Percentiles rank a stretch among this genome's conserved stretches.
Conservation (phyloP, 2,113 vertebrate species). For the Nicator chloris region DNA sequence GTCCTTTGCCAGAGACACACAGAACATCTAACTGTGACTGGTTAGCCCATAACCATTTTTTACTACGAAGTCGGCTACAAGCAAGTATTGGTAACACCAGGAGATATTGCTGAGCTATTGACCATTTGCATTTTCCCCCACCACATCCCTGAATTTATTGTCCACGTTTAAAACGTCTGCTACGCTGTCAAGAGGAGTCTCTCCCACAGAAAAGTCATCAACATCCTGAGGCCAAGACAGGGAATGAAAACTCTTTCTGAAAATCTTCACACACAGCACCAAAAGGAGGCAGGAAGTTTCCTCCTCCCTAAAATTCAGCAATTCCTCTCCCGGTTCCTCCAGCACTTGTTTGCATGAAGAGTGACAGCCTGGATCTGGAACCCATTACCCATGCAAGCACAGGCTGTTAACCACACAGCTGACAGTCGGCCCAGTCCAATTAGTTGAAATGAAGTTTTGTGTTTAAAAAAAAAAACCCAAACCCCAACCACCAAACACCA, state of each 20-base stretch:
- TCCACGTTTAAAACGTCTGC: background rate
- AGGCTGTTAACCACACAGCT: slow-evolving; percentile 43
- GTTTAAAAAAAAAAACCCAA: background rate
- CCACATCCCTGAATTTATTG: background rate
- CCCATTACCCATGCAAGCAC: slow-evolving; percentile 33
- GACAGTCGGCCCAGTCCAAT: background rate
- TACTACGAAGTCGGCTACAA: background rate
- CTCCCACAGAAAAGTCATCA: background rate
- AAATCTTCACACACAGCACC: background rate
- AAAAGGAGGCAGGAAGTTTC: background rate
- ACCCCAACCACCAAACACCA: background rate
- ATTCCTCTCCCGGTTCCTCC: background rate
- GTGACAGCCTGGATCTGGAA: slow-evolving; percentile 39
- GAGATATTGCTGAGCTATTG: background rate
- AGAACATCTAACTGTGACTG: background rate
- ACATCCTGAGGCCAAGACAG: background rate
- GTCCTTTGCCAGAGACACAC: background rate
- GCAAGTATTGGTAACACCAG: background rate
- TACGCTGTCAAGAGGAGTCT: background rate
- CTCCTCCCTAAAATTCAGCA: background rate
- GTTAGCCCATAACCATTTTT: background rate
- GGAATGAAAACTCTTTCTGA: background rate
- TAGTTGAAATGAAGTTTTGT: background rate
- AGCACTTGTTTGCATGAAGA: slow-evolving; percentile 10
- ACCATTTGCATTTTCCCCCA: background rate